Conservation (phyloP, 2,888 invertebrate species). For the Epinotia bilunana region DNA sequence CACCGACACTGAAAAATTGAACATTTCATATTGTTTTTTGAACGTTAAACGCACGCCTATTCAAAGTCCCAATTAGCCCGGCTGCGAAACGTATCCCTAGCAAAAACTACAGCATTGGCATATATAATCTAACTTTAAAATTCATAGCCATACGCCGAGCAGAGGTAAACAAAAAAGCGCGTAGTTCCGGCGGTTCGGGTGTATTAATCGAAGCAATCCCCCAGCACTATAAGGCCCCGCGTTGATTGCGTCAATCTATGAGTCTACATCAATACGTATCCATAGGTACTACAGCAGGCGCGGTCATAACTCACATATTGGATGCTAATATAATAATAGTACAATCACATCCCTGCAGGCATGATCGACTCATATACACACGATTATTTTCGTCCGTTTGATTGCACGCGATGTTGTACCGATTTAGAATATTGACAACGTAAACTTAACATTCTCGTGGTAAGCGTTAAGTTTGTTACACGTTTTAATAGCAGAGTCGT, state of each 20-base stretch:
- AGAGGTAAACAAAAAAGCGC: constrained; percentile 23
- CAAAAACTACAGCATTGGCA: neutral
- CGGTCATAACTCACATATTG: constrained; percentile 51
- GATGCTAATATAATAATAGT: constrained; percentile 55
- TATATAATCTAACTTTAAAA: neutral
- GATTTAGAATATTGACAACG: constrained; percentile 19
- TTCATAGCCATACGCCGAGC: neutral
- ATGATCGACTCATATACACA: constrained; percentile 53
- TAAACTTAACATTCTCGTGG: neutral
- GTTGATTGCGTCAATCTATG: constrained; percentile 59
- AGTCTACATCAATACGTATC: constrained; percentile 48
- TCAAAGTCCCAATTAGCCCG: neutral
- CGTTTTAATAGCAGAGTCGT: neutral
- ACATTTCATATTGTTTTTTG: constrained; percentile 5
- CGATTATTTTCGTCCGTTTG: constrained; percentile 59
- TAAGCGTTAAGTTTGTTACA: neutral
- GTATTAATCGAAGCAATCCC: constrained; percentile 63
- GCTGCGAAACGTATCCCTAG: neutral
- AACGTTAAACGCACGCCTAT: constrained; percentile 5
- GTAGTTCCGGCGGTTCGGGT: constrained; percentile 50
- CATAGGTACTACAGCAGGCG: constrained; percentile 44
- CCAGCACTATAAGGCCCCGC: constrained; percentile 54
- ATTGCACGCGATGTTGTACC: constrained; percentile 53
- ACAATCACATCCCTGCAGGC: constrained; percentile 51
- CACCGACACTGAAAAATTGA: constrained; percentile 31